These are phyloP conservation scores for Pedetes capensis DNA, from an alignment of 2,113 vertebrate species.

Conservation along the genomic window DNA sequence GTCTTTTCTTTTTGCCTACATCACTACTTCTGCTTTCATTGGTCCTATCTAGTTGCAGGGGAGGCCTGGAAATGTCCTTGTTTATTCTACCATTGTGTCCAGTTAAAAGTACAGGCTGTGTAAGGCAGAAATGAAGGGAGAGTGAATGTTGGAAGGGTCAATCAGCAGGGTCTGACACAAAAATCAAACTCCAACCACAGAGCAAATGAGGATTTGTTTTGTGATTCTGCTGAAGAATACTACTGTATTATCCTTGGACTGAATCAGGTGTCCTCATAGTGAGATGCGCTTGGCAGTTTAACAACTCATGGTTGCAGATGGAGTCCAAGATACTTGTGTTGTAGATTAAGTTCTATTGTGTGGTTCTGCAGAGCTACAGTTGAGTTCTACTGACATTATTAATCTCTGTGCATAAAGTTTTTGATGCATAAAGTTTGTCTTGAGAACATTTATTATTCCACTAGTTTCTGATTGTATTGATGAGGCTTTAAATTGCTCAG, in stretches of 20 bases:
- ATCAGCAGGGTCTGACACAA: neutral
- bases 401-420: neutral
- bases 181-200: neutral
- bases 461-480: neutral
- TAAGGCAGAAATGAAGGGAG: neutral
- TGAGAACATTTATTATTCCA: neutral
- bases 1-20: neutral
- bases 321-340: neutral
- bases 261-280: neutral
- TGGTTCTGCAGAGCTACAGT: neutral
- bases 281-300: neutral
- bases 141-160: neutral
- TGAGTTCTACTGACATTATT: neutral
- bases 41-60: neutral
- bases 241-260: neutral
- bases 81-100: neutral
- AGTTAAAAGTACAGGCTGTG: neutral
- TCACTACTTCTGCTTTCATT: neutral
- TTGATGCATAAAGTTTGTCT: neutral
- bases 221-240: neutral
- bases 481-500: neutral
- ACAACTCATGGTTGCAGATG: neutral
- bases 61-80: neutral
- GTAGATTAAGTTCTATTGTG: neutral
- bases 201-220: conserved; percentile 17